phyloP scores from a whole-genome alignment of 2,888 invertebrate species.

The Antheraea assamensis region DNA sequence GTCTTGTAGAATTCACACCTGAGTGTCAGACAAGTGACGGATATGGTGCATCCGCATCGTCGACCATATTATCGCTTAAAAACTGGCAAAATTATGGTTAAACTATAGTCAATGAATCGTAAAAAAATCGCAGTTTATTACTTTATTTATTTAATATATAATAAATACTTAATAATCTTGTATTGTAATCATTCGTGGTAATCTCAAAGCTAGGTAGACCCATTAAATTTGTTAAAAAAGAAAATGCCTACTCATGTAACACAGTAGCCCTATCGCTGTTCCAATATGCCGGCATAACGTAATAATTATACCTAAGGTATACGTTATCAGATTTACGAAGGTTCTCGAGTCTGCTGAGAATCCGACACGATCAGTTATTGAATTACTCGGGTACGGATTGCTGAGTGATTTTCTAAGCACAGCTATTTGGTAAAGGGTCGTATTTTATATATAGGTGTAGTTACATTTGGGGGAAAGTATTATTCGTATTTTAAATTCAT shows the following conservation, averaged over 20 bases:
- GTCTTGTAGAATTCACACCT: too few species aligned
- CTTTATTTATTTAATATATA: too few species aligned
- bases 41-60: too few species aligned
- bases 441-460: neutral
- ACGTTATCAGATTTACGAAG: conserved; percentile 23
- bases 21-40: too few species aligned
- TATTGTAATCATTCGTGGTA: neutral
- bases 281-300: conserved; percentile 24
- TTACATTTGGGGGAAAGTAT: neutral
- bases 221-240: neutral
- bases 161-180: too few species aligned
- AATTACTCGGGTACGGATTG: conserved; percentile 8
- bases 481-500: neutral
- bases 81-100: neutral
- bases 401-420: conserved; percentile 13
- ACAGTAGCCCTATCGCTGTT: neutral
- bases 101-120: neutral
- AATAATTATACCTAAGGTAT: conserved; percentile 30
- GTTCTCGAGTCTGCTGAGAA: conserved; percentile 11
- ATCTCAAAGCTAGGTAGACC: neutral
- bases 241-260: neutral
- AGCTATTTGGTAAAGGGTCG: conserved; percentile 1
- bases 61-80: neutral
- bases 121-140: neutral
- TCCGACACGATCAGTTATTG: conserved; percentile 8